These are phyloP conservation scores for Drepana falcataria DNA, from an alignment of 2,888 invertebrate species.

Conservation along the genomic window DNA sequence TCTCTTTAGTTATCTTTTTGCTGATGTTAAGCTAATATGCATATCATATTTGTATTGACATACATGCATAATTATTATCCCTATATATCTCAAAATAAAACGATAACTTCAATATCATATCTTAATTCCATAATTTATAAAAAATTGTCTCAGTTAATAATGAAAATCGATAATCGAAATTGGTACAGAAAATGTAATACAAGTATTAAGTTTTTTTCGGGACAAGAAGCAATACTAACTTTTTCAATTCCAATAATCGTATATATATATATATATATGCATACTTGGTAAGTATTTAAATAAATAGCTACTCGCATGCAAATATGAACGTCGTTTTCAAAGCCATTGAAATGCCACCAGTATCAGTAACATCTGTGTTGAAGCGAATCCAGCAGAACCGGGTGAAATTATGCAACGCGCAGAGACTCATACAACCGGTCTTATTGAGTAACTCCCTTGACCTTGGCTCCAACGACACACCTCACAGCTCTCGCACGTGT, in stretches of 20 bases:
- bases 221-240: background rate
- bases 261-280: background rate
- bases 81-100: no score
- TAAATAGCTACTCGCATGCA: background rate
- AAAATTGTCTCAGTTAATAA: no score
- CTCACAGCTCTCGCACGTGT: slow-evolving; percentile 2
- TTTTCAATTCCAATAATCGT: background rate
- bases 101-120: no score
- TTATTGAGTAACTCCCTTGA: slow-evolving; percentile 61
- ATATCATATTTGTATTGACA: no score
- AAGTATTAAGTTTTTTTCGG: background rate
- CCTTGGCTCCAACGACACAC: slow-evolving; percentile 32
- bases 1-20: no score
- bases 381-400: slow-evolving; percentile 16
- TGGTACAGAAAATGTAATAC: no score
- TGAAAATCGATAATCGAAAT: no score
- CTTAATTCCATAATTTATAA: no score
- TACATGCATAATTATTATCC: no score
- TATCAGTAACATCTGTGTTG: background rate
- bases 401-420: slow-evolving; percentile 55
- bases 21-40: no score
- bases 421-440: slow-evolving; percentile 47
- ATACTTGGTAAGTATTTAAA: background rate
- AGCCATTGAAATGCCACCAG: background rate
- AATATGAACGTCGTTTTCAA: background rate